Base-by-base conservation (phyloP, 2,888 invertebrate genomes). In the Drosophila borealis region DNA sequence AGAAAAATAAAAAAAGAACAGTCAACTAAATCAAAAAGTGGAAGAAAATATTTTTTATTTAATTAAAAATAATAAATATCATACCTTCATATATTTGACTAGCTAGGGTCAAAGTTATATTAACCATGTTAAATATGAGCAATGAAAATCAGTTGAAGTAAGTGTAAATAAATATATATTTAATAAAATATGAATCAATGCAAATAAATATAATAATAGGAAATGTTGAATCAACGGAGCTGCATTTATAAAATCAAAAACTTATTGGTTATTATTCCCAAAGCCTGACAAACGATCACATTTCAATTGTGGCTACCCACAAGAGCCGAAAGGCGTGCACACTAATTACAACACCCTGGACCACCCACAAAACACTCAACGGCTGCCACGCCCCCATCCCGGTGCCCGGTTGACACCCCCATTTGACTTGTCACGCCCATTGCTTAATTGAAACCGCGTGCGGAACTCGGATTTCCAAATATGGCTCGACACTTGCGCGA, bases 371-470 rank as follows among this genome's bases (percentile, higher is more conserved):
- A 71, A 56, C 69, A 60, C 62, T 64, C 63, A 42, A 48, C 61
- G 62, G 61, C 69, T 69, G 86, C 5, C 83, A 51, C 71, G 19
- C 62, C 61, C 57, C 56, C 61, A 36, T 6, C 19, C 8, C 19
- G 10, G 11, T 17, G 41, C 13, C 44, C 25, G 34, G 41, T 60
- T 63, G 34, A 74, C 74, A 57, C 69, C 84, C 67, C 48, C 66
- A 49, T 62, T 81, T 70, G 68, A 54, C 51, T 60, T 39, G 63
- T 48, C 61, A 74, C 84, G 74, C 78, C 87, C 77, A 61, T 39
- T 25, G 49, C 65, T 75, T 81, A 81, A 81, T 81, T 75, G 82
- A 72, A 84, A 79, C 70, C 79, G 70, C 67, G 64, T 64, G 64
- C 75, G 60, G 44, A 67, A 65, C 53, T 54, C 42, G 55, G 51